Percentiles rank a stretch among this genome's conserved stretches.
These are phyloP conservation scores for Turnix velox DNA, from an alignment of 2,113 vertebrate genomes.

Conservation along the genomic window DNA sequence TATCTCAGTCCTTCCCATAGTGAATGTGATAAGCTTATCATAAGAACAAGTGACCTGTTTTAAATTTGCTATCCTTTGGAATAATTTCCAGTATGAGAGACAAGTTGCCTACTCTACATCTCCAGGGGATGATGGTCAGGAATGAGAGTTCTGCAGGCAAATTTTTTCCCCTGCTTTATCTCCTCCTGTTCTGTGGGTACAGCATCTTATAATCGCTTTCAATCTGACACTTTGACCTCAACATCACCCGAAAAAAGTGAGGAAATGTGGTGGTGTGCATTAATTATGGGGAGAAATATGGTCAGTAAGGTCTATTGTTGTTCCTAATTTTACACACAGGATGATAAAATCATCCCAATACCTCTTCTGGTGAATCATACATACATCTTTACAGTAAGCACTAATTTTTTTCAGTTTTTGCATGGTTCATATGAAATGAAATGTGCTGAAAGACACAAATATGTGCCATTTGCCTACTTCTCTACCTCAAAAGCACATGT, in stretches of 20 bases:
- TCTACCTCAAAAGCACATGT: neutral
- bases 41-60: neutral
- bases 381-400: neutral
- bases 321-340: neutral
- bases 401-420: neutral
- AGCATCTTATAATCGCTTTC: rapidly evolving
- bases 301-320: neutral
- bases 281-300: neutral
- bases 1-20: neutral
- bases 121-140: neutral
- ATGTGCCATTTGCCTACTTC: neutral
- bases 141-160: neutral
- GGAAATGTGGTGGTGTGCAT: rapidly evolving
- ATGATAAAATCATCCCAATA: neutral
- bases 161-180: neutral
- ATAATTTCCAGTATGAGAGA: neutral
- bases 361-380: rapidly evolving
- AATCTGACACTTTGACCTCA: neutral
- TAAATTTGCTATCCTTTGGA: neutral
- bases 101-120: neutral
- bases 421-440: no score
- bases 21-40: neutral
- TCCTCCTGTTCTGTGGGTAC: neutral
- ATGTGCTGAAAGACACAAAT: neutral
- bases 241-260: neutral